Evolutionary conservation across 2,888 invertebrate genomes (phyloP), one percentile per base, ranked within the genome.

Genomic region (Cataglyphis cursor): DNA sequence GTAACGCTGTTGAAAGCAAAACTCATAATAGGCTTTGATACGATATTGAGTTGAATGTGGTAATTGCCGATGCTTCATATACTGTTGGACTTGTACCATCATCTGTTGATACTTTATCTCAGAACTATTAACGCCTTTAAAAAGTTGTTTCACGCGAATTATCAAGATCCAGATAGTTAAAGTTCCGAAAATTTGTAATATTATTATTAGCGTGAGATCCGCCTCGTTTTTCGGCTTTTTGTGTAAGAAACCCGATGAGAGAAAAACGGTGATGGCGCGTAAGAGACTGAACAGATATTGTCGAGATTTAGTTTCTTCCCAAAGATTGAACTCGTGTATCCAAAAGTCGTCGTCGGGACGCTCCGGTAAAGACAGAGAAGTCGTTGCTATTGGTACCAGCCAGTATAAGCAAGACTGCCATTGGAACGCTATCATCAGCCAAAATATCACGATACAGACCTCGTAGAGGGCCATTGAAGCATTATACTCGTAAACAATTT

Each of bases 371-470:
- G 57, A 44, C 57, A 91, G 9, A 0, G 93, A 92, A 0, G 84
- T 81, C 12, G 83, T 72, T 1, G 86, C 87, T 12, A 94, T 81
- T 1, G 94, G 94, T 8, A 94, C 78, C n/a, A 94, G 84, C 92
- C 94, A 95, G 24, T 90, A 92, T 3, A 93, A 66, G 48, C 94
- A 94, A 4, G 93, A 87, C 48, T 93, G 92, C 94, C 94, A 95
- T 41, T 94, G 95, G 2, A 95, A 28, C 0, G 84, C 54, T 12
- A 94, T 61, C 6, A 92, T 21, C 0, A 94, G 31, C 88, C 92
- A 90, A 21, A 92, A 91, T 10, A 93, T 84, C 12, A 91, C 88
- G 57, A 84, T 88, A 59, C 89, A 88, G 28, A 93, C 89, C 44
- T 92, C 91, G 68, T 90, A 92, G 1, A 90, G 18, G 0, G 91